Evolutionary conservation across 2,797 vertebrate genomes (phyloP).

Genomic region (Tapirus indicus): DNA sequence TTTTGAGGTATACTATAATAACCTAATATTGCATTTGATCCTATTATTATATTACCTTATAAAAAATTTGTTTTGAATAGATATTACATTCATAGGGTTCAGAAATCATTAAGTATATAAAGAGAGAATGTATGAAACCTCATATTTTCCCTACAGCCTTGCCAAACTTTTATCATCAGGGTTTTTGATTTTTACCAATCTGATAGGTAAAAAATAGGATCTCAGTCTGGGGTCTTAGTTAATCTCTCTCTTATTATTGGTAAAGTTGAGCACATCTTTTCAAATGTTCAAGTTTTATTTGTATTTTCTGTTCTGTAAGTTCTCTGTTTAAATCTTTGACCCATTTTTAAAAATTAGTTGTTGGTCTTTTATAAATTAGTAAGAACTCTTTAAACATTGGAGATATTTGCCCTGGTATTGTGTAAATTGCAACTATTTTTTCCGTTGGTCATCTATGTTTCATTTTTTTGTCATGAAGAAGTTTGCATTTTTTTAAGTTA

Average conservation of each 20-base stretch:
- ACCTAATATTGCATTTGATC: background rate
- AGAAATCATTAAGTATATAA: slow-evolving; percentile 45
- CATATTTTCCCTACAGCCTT: background rate
- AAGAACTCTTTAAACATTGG: background rate
- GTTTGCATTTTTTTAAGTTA: background rate
- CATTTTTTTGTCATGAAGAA: background rate
- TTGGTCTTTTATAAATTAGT: background rate
- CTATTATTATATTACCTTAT: background rate
- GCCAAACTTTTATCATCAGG: background rate
- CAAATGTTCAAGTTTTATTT: background rate
- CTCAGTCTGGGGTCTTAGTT: background rate
- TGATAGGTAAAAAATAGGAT: background rate
- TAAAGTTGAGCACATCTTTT: background rate
- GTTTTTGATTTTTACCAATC: background rate
- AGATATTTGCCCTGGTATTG: background rate
- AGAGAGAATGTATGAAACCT: background rate
- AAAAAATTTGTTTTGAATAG: slow-evolving; percentile 42
- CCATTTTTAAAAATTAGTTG: background rate
- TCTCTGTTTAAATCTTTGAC: background rate
- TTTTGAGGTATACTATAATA: background rate
- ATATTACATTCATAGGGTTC: background rate
- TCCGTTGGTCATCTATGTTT: background rate
- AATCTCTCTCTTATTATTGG: background rate
- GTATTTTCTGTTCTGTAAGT: background rate
- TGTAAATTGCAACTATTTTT: background rate